phyloP scores from a whole-genome alignment of 2,888 invertebrate genomes.

The Torymus tubicola region DNA sequence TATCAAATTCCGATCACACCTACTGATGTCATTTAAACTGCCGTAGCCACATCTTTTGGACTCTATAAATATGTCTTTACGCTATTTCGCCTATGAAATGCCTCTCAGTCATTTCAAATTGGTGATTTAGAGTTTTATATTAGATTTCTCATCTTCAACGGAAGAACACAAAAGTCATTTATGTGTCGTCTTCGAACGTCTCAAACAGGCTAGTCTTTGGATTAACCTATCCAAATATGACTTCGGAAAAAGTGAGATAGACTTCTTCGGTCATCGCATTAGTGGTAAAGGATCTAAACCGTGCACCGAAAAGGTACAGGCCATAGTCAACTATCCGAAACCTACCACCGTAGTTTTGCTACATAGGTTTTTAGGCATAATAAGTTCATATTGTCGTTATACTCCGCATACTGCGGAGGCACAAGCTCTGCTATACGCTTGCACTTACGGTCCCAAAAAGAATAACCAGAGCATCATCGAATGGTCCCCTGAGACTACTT shows the following conservation, averaged over 20 bases:
- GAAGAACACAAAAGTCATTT: constrained; percentile 44
- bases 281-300: constrained; percentile 31
- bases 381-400: constrained; percentile 50
- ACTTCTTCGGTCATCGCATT: constrained; percentile 36
- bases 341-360: constrained; percentile 34
- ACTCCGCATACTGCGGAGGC: constrained; percentile 21
- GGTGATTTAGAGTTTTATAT: too few species aligned
- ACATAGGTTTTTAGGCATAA: constrained; percentile 37
- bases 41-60: constrained; percentile 45
- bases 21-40: constrained; percentile 46
- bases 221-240: constrained; percentile 50
- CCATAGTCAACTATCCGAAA: constrained; percentile 29
- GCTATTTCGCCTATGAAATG: neutral
- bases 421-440: neutral
- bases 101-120: too few species aligned
- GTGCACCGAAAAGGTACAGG: constrained; percentile 8
- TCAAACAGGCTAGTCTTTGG: constrained; percentile 13
- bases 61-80: constrained; percentile 52
- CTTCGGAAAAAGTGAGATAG: constrained; percentile 33
- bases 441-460: neutral
- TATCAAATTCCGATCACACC: too few species aligned
- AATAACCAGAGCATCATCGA: too few species aligned
- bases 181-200: constrained; percentile 23
- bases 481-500: neutral
- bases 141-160: constrained; percentile 21